Percentiles rank a stretch among this genome's conserved stretches.
Evolutionary conservation across 1,140 invertebrate species (phyloP).

Genomic region (Portunus trituberculatus): DNA sequence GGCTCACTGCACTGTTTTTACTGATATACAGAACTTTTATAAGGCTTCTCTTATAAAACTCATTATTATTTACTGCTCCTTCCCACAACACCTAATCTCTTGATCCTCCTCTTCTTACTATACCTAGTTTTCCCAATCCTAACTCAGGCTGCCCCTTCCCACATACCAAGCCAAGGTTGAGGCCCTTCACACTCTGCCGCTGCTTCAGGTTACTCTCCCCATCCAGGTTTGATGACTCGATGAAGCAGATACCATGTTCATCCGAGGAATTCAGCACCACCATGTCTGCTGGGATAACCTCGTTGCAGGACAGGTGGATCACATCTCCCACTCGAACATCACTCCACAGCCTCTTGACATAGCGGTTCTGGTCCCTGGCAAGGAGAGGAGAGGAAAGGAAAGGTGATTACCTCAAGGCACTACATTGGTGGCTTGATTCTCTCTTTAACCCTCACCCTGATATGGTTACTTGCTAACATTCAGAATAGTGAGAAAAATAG

Average conservation of each 20-base stretch:
- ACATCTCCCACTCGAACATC: conserved; percentile 96
- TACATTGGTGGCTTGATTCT: not conserved
- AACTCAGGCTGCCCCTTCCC: not conserved
- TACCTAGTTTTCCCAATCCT: not conserved
- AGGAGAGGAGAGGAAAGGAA: not conserved
- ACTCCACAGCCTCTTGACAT: conserved; percentile 89
- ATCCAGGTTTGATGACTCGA: conserved; percentile 91
- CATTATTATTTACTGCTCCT: too few relatives aligned
- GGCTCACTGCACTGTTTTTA: too few relatives aligned
- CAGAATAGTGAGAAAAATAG: not conserved
- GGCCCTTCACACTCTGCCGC: conserved; percentile 89
- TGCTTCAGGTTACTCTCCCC: conserved; percentile 99
- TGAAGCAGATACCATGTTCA: conserved; percentile 96
- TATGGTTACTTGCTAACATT: not conserved
- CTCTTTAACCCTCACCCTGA: not conserved
- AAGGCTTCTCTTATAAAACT: too few relatives aligned
- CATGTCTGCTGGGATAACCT: conserved; percentile 97
- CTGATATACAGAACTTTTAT: too few relatives aligned
- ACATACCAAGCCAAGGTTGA: conserved; percentile 79
- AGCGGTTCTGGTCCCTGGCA: conserved; percentile 89
- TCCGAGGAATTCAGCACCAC: conserved; percentile 94
- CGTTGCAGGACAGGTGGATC: conserved; percentile 97
- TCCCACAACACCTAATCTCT: too few relatives aligned
- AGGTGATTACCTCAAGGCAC: not conserved
- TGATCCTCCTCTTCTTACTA: too few relatives aligned